Evolutionary conservation across 1,140 invertebrate species (phyloP).

Genomic region (Asbolus verrucosus): DNA sequence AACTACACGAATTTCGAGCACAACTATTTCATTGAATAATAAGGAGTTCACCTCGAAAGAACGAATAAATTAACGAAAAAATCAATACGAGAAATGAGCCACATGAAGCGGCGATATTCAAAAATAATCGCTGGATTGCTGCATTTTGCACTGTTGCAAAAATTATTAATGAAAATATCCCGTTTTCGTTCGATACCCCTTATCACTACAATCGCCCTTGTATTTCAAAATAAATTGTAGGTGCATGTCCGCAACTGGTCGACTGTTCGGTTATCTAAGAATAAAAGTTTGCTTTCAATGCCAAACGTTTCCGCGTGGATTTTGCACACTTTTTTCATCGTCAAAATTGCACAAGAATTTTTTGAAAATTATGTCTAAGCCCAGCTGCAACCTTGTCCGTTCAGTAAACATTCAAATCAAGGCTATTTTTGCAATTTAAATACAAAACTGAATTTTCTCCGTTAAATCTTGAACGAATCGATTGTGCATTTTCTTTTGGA

Average conservation of each 20-base stretch:
- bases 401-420: no score
- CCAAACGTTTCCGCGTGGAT: slow-evolving; percentile 11
- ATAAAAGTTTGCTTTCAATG: slow-evolving; percentile 14
- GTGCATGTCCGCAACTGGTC: slow-evolving; percentile 15
- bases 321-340: not conserved
- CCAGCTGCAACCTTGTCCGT: no score
- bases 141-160: slow-evolving; percentile 20
- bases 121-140: no score
- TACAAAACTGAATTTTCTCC: slow-evolving; percentile 1
- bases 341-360: no score
- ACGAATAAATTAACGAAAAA: slow-evolving; percentile 39
- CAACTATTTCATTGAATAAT: slow-evolving; percentile 45
- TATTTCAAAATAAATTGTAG: slow-evolving; percentile 24
- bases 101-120: no score
- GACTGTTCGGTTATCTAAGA: slow-evolving; percentile 4
- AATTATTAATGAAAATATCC: slow-evolving; percentile 9
- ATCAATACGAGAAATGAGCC: slow-evolving; percentile 23
- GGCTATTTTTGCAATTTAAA: no score
- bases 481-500: not conserved
- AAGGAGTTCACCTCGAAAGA: slow-evolving; percentile 40
- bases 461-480: slow-evolving; percentile 3
- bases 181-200: slow-evolving; percentile 12
- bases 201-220: not conserved
- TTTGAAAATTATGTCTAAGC: no score
- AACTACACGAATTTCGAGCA: slow-evolving; percentile 28